Conservation (phyloP, 2,113 vertebrate genomes). For the Variabilichromis moorii region DNA sequence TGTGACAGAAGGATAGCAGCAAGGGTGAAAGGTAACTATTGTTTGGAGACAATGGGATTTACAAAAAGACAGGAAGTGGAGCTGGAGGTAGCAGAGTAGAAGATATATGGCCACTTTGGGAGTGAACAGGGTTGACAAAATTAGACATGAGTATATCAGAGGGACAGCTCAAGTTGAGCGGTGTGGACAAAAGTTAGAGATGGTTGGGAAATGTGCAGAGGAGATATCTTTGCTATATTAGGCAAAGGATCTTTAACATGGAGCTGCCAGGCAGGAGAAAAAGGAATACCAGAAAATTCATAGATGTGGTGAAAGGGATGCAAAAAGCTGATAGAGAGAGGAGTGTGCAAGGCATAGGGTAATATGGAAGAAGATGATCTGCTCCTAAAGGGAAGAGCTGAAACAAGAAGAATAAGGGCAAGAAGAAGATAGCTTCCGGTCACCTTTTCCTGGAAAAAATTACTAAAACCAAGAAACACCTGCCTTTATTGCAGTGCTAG, state of each 20-base stretch:
- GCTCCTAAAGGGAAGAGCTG: neutral
- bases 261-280: neutral
- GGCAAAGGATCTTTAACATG: neutral
- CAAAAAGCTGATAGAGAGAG: neutral
- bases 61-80: neutral
- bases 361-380: neutral
- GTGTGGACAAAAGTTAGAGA: neutral
- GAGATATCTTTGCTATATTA: neutral
- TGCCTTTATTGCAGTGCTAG: neutral
- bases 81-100: neutral
- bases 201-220: neutral
- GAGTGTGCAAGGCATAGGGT: neutral
- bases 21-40: neutral
- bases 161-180: neutral
- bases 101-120: neutral
- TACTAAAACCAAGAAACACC: neutral
- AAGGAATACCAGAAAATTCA: neutral
- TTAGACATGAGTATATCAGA: neutral
- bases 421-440: neutral
- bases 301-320: accelerated
- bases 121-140: neutral
- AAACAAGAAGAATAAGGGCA: neutral
- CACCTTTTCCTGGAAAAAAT: neutral
- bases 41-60: neutral
- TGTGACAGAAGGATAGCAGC: neutral